Conservation (phyloP, 2,113 vertebrate genomes). For the Corvus cornix region DNA sequence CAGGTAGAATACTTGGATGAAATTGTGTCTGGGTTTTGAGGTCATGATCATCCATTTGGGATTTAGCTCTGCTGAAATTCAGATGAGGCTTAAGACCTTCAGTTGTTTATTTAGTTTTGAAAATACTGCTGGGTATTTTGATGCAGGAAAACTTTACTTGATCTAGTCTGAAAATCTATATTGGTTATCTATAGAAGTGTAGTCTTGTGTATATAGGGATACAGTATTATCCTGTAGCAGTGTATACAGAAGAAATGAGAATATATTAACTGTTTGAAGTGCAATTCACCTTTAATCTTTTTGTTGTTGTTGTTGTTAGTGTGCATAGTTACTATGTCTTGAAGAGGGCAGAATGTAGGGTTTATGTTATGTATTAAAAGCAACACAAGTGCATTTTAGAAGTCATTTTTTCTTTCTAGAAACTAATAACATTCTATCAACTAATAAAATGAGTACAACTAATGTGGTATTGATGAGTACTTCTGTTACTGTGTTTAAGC, state of each 20-base stretch:
- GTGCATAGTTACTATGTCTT: background rate
- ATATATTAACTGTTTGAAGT: background rate
- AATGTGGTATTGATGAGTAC: background rate
- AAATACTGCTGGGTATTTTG: background rate
- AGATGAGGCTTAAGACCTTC: background rate
- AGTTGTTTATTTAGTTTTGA: background rate
- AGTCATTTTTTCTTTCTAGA: background rate
- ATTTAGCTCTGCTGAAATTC: background rate
- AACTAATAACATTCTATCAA: background rate
- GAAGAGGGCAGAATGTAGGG: background rate
- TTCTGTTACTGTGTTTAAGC: slow-evolving; percentile 9
- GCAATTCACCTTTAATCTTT: background rate
- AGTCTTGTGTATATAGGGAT: background rate
- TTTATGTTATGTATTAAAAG: background rate
- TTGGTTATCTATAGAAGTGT: background rate
- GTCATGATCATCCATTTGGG: background rate
- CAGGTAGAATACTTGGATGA: background rate
- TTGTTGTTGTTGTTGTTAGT: background rate
- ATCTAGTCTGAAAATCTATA: background rate
- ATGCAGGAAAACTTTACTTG: background rate
- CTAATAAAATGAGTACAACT: background rate
- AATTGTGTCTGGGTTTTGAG: background rate
- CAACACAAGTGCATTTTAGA: background rate
- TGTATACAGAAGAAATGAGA: background rate
- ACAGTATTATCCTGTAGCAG: background rate